These are phyloP conservation scores for Cosmia trapezina DNA, from an alignment of 2,888 invertebrate genomes.

Conservation along the genomic window DNA sequence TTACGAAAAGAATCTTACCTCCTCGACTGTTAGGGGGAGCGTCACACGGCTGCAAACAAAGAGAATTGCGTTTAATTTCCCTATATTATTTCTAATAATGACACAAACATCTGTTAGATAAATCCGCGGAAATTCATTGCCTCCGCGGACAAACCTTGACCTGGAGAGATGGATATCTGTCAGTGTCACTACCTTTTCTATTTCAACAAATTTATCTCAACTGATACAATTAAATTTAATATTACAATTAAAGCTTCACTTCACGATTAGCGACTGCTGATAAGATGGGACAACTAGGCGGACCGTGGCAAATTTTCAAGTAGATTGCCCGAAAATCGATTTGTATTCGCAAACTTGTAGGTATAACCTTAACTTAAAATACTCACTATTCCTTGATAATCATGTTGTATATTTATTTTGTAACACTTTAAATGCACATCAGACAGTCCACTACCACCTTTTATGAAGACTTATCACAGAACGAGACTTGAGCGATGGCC, in stretches of 20 bases:
- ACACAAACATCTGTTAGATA: slow-evolving; percentile 74
- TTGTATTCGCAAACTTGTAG: slow-evolving; percentile 79
- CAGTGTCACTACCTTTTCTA: slow-evolving; percentile 76
- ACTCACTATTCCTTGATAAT: slow-evolving; percentile 94
- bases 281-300: slow-evolving; percentile 70
- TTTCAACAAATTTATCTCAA: slow-evolving; percentile 59
- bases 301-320: slow-evolving; percentile 71
- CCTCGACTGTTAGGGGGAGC: slow-evolving; percentile 98
- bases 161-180: slow-evolving; percentile 75
- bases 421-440: slow-evolving; percentile 88
- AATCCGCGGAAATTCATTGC: slow-evolving; percentile 62
- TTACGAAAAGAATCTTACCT: slow-evolving; percentile 92
- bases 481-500: slow-evolving; percentile 87
- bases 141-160: slow-evolving; percentile 77
- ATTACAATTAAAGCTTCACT: slow-evolving; percentile 47
- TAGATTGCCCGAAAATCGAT: slow-evolving; percentile 85
- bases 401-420: slow-evolving; percentile 89
- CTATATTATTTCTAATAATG: slow-evolving; percentile 39
- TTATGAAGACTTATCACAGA: slow-evolving; percentile 87
- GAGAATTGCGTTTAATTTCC: slow-evolving; percentile 58
- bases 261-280: slow-evolving; percentile 67
- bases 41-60: slow-evolving; percentile 96
- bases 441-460: slow-evolving; percentile 89
- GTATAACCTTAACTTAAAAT: slow-evolving; percentile 81
- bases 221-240: slow-evolving; percentile 43